Base-by-base conservation (phyloP, 2,113 vertebrate genomes). In the Prolemur simus region DNA sequence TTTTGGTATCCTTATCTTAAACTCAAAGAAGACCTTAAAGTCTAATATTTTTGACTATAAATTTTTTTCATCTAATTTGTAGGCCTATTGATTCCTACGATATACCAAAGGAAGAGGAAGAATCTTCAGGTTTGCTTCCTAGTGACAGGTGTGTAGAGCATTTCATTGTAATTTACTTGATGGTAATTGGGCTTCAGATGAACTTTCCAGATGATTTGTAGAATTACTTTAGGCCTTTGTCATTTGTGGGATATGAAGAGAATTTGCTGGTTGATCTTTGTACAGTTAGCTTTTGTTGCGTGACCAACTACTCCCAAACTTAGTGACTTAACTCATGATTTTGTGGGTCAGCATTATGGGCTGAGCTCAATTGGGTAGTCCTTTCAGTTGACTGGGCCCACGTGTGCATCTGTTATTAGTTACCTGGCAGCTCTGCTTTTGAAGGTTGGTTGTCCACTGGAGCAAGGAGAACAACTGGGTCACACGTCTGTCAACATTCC, bases 1-100 rank as follows among this genome's bases (percentile, higher is more conserved):
- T 91, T 93, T 94, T 87, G 34, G 34, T 87, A 84, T 52, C 18
- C 42, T 64, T 89, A 49, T 89, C 69, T 82, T 92, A 52, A 92
- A 64, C 17, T 76, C 14, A 21, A 4, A 17, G 29, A 54, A 64
- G 25, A 11, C 42, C 32, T 71, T 45, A 56, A 73, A 71, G 32
- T 68, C 42, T 77, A n/a, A n/a, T 66, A 87, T 96, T 95, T 93
- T 93, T 94, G 52, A 82, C 58, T 58, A 1, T 58, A 84, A 92
- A 37, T 56, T 29, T 37, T n/a, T 42, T 56, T 60, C 42, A 10
- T 82, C 29, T 29, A 63, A 63, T 63, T 80, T 96, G 34, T 95
- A 98, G 98, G 68, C 98, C 98, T 60, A 0, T 97, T 92, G 97
- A 98, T 95, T 96, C 97, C 56, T 98, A 94, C 54, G 98, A 98